Evolutionary conservation across 1,140 invertebrate species (phyloP).

Genomic region (Megalopta genalis): DNA sequence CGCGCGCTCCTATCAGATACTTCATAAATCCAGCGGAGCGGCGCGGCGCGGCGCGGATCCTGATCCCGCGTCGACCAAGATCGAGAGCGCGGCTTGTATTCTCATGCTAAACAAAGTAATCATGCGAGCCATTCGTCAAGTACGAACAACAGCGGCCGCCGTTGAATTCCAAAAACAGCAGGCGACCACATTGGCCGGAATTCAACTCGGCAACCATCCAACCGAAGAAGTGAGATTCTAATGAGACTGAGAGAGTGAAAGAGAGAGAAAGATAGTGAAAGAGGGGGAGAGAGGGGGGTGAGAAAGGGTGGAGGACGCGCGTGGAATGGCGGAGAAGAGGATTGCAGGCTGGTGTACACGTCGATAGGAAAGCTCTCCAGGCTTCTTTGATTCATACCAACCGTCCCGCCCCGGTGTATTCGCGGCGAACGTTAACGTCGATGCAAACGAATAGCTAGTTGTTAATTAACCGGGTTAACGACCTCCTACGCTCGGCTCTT

Average conservation of each 20-base stretch:
- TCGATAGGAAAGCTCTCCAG: conserved; percentile 26
- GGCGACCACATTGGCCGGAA: conserved; percentile 53
- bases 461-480: conserved; percentile 46
- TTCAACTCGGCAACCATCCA: conserved; percentile 64
- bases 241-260: conserved; percentile 39
- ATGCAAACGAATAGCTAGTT: conserved; percentile 48
- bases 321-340: too few relatives aligned
- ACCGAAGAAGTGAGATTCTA: conserved; percentile 56
- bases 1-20: conserved; percentile 29
- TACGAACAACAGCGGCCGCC: conserved; percentile 16
- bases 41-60: too few relatives aligned
- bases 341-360: background rate
- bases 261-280: background rate
- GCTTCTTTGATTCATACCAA: conserved; percentile 43
- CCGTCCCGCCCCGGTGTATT: conserved; percentile 1
- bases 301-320: too few relatives aligned
- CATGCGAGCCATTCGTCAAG: conserved; percentile 50
- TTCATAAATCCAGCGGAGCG: conserved; percentile 35
- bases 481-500: conserved; percentile 3
- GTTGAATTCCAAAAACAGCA: conserved; percentile 56
- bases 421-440: conserved; percentile 32
- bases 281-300: background rate
- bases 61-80: background rate
- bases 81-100: conserved; percentile 19
- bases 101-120: conserved; percentile 53